A percentile compares a stretch with the other conserved stretches of the same genome.
Conservation (phyloP, 2,797 vertebrate genomes). For the Anolis apletophallus region DNA sequence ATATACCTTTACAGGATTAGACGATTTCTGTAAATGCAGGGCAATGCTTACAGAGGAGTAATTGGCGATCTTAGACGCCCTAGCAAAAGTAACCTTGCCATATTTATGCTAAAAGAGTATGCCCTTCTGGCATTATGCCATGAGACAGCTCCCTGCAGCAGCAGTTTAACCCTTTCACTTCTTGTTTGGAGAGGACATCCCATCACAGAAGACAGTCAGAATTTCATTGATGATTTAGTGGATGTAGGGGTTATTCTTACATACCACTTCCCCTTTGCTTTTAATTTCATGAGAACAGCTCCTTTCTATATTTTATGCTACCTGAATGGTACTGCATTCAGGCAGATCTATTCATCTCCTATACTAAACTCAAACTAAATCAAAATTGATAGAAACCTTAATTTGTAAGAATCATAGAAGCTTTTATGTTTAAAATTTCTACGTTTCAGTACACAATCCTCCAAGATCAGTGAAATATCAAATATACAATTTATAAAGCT, state of each 20-base stretch:
- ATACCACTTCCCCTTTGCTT: constrained; percentile 34
- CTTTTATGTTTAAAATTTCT: background rate
- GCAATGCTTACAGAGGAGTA: constrained; percentile 74
- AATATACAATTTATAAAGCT: constrained; percentile 6
- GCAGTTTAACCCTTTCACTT: constrained; percentile 78
- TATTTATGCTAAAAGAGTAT: constrained; percentile 83
- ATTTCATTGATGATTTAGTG: background rate
- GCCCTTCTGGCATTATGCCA: constrained; percentile 80
- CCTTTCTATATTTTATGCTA: constrained; percentile 33
- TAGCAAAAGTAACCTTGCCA: constrained; percentile 83
- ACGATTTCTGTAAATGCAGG: constrained; percentile 66
- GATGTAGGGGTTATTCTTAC: background rate
- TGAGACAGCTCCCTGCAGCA: constrained; percentile 74
- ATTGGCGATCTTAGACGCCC: constrained; percentile 81
- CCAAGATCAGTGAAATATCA: background rate
- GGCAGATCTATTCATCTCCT: constrained; percentile 45
- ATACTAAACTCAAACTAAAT: constrained; percentile 14
- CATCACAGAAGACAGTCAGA: background rate
- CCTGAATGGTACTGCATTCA: too few species aligned
- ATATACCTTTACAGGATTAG: constrained; percentile 68
- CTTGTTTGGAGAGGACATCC: constrained; percentile 46
- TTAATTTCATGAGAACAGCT: constrained; percentile 45
- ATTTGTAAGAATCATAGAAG: background rate
- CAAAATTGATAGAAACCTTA: constrained; percentile 5
- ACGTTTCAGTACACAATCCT: background rate